These are phyloP conservation scores for Armadillidium nasatum DNA, from an alignment of 1,140 invertebrate genomes.

Conservation along the genomic window DNA sequence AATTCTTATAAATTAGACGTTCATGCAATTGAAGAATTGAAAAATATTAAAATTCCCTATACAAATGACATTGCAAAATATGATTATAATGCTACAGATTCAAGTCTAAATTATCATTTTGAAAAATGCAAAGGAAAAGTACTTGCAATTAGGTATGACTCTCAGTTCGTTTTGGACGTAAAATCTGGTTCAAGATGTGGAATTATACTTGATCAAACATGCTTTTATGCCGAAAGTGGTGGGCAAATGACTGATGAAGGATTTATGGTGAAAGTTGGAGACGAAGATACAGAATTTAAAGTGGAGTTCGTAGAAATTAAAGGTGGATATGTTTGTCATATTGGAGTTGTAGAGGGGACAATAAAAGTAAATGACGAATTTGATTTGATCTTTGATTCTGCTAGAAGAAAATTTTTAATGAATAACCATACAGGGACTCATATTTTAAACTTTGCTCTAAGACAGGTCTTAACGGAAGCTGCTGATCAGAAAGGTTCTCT, in stretches of 20 bases:
- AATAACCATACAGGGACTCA: constrained; percentile 99
- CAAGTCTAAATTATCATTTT: constrained; percentile 51
- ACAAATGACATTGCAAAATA: constrained; percentile 94
- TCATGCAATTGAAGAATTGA: constrained; percentile 87
- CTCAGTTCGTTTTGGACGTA: constrained; percentile 82
- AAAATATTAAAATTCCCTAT: constrained; percentile 65
- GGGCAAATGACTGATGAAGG: constrained; percentile 98
- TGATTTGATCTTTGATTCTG: constrained; percentile 72
- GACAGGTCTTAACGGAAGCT: constrained; percentile 80
- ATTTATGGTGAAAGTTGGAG: constrained; percentile 59
- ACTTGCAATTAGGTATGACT: constrained; percentile 63
- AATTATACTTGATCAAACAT: constrained; percentile 82
- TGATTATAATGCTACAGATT: constrained; percentile 63
- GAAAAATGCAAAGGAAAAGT: constrained; percentile 53
- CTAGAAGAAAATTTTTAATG: constrained; percentile 81
- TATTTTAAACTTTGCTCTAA: constrained; percentile 88
- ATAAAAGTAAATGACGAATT: constrained; percentile 83
- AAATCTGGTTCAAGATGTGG: constrained; percentile 82
- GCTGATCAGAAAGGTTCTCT: constrained; percentile 95
- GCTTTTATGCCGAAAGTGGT: constrained; percentile 96
- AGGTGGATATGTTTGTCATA: constrained; percentile 92
- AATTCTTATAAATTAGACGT: constrained; percentile 87
- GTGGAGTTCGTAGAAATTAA: constrained; percentile 94
- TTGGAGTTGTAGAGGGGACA: constrained; percentile 72
- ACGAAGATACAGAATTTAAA: constrained; percentile 75